These are phyloP conservation scores for Hepsetus odoe DNA, from an alignment of 2,113 vertebrate species.

Conservation along the genomic window DNA sequence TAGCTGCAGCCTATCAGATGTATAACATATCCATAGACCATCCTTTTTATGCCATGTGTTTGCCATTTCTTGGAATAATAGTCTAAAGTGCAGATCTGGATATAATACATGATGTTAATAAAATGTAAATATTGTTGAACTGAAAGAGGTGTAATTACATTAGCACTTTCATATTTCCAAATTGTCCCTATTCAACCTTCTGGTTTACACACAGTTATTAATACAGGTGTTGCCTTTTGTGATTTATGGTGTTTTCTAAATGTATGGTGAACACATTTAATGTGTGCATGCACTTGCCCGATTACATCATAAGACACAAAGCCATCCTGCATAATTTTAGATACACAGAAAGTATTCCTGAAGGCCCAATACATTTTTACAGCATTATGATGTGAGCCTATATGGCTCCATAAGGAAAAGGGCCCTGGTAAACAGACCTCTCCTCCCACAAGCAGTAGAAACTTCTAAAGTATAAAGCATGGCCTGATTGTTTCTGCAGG, in stretches of 20 bases:
- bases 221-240: neutral
- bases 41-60: too few species aligned
- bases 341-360: constrained; percentile 37
- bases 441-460: neutral
- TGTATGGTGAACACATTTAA: constrained; percentile 11
- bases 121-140: too few species aligned
- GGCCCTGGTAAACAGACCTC: constrained; percentile 1
- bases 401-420: constrained; percentile 11
- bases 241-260: neutral
- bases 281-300: constrained; percentile 17
- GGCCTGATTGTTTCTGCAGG: neutral
- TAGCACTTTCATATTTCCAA: too few species aligned
- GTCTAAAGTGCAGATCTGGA: too few species aligned
- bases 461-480: neutral
- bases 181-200: too few species aligned
- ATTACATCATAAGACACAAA: constrained; percentile 11
- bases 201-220: constrained; percentile 28
- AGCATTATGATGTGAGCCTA: constrained; percentile 39
- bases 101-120: too few species aligned
- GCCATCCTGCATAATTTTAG: constrained; percentile 49
- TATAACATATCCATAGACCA: too few species aligned
- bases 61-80: too few species aligned
- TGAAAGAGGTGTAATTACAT: too few species aligned
- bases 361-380: constrained; percentile 34
- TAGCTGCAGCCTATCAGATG: too few species aligned